A percentile compares a stretch with the other conserved stretches of the same genome.
phyloP scores from a whole-genome alignment of 2,888 invertebrate species.

The Pocota personata region DNA sequence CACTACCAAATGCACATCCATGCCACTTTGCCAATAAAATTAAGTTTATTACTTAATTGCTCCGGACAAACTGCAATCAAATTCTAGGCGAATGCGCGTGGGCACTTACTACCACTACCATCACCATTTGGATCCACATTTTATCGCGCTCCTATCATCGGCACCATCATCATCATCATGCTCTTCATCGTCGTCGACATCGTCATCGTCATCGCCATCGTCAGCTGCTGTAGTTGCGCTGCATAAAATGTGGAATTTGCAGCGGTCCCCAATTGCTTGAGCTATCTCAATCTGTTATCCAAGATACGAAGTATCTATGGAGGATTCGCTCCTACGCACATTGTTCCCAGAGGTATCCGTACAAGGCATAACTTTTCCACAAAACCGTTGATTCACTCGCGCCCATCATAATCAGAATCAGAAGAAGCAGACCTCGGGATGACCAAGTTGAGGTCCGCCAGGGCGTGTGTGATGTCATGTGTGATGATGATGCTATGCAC shows the following conservation, averaged over 20 bases:
- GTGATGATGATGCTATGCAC: constrained; percentile 16
- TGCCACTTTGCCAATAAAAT: constrained; percentile 62
- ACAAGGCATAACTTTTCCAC: constrained; percentile 40
- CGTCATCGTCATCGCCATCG: neutral
- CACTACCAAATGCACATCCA: constrained; percentile 25
- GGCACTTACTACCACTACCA: constrained; percentile 30
- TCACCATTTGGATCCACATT: constrained; percentile 41
- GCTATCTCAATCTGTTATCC: constrained; percentile 61
- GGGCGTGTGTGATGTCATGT: constrained; percentile 16
- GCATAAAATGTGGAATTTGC: constrained; percentile 50
- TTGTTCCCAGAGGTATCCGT: constrained; percentile 41
- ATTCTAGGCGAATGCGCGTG: constrained; percentile 54
- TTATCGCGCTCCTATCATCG: constrained; percentile 63
- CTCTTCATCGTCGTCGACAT: neutral
- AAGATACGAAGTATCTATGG: constrained; percentile 16
- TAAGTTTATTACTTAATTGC: constrained; percentile 72
- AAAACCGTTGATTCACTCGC: constrained; percentile 43
- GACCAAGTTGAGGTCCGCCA: constrained; percentile 13
- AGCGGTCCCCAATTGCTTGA: constrained; percentile 46
- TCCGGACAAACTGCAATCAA: constrained; percentile 48
- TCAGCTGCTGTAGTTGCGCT: constrained; percentile 27
- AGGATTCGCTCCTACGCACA: constrained; percentile 66
- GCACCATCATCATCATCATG: constrained; percentile 45
- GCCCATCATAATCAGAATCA: constrained; percentile 57
- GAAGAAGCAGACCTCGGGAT: constrained; percentile 13